phyloP scores from a whole-genome alignment of 2,888 invertebrate species.

The Hedya salicella region DNA sequence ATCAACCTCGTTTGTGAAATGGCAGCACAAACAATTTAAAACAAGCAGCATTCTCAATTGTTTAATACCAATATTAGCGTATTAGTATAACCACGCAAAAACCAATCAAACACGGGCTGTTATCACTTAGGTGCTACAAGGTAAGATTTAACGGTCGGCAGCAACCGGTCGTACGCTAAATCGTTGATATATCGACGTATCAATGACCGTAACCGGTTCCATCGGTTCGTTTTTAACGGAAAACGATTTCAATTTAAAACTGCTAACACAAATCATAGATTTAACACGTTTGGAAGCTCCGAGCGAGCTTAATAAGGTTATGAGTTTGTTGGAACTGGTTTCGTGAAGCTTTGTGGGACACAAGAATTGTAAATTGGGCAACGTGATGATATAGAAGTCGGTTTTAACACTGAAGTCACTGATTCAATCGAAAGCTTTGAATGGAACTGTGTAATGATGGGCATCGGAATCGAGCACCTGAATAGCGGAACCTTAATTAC shows the following conservation, averaged over 20 bases:
- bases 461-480: slow-evolving; percentile 9
- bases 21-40: slow-evolving; percentile 34
- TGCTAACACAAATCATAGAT: slow-evolving; percentile 58
- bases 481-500: slow-evolving; percentile 28
- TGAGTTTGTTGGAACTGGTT: slow-evolving; percentile 51
- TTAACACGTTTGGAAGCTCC: slow-evolving; percentile 48
- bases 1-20: slow-evolving; percentile 34
- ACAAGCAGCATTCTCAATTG: slow-evolving; percentile 31
- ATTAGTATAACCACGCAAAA: slow-evolving; percentile 63
- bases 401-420: slow-evolving; percentile 56
- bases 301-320: slow-evolving; percentile 44
- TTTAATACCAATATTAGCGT: slow-evolving; percentile 58
- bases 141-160: slow-evolving; percentile 71
- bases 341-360: slow-evolving; percentile 55
- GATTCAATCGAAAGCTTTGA: slow-evolving; percentile 47
- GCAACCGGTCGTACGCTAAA: slow-evolving; percentile 63
- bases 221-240: slow-evolving; percentile 52
- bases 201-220: slow-evolving; percentile 60
- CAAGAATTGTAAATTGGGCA: slow-evolving; percentile 55
- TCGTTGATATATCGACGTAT: slow-evolving; percentile 55
- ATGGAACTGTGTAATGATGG: slow-evolving; percentile 33
- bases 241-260: slow-evolving; percentile 57
- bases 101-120: slow-evolving; percentile 59
- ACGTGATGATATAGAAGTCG: slow-evolving; percentile 60
- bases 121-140: slow-evolving; percentile 61